A percentile compares a stretch with the other conserved stretches of the same genome.
These are phyloP conservation scores for Rotaria sp. DNA, from an alignment of 2,888 invertebrate species.

Conservation along the genomic window DNA sequence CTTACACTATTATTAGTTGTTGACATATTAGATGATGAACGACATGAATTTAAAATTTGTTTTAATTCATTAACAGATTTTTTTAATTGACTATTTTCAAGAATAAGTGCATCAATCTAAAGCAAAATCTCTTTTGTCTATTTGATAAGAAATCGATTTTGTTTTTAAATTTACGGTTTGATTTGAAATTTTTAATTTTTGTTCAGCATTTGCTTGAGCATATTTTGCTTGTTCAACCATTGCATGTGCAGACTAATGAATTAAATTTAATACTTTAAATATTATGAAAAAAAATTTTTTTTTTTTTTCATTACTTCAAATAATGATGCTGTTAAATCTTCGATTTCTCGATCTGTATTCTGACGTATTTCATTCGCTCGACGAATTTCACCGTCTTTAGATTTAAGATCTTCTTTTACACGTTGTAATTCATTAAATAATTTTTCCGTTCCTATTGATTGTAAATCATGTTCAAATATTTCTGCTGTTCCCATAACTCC, in stretches of 20 bases:
- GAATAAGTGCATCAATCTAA: neutral
- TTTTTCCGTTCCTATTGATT: neutral
- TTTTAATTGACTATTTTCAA: slow-evolving; percentile 19
- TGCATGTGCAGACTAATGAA: slow-evolving; percentile 63
- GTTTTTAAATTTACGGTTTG: slow-evolving; percentile 64
- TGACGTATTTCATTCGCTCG: slow-evolving; percentile 61
- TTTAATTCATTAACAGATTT: neutral
- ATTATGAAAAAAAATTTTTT: neutral
- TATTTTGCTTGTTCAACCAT: slow-evolving; percentile 72
- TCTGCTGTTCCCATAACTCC: neutral
- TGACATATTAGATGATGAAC: neutral
- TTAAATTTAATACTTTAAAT: too few relatives aligned
- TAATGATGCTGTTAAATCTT: slow-evolving; percentile 71
- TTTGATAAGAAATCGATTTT: neutral
- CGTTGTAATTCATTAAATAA: neutral
- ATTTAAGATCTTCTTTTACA: neutral
- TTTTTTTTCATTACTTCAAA: slow-evolving; percentile 64
- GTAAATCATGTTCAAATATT: neutral
- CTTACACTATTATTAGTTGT: neutral
- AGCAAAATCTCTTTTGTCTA: too few relatives aligned
- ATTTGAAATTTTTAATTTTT: slow-evolving; percentile 65
- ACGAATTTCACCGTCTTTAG: slow-evolving; percentile 10
- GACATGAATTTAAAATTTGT: neutral
- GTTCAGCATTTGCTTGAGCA: slow-evolving; percentile 67
- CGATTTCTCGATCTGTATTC: slow-evolving; percentile 69